Evolutionary conservation across 2,113 vertebrate species (phyloP).

Genomic region (Chloebia gouldiae): DNA sequence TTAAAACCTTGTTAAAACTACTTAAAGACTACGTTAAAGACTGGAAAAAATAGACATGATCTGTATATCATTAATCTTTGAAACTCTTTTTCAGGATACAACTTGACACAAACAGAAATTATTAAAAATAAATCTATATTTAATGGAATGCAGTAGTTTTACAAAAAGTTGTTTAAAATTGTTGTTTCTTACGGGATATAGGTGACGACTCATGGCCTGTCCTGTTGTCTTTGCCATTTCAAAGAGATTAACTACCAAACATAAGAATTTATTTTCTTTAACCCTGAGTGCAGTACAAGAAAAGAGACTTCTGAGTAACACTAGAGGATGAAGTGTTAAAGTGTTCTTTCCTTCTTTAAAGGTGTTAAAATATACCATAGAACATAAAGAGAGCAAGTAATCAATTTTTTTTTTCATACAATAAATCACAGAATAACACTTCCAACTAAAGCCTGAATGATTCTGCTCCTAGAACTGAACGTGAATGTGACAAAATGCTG

Average conservation of each 20-base stretch:
- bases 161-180: not conserved
- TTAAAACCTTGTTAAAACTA: not conserved
- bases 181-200: not conserved
- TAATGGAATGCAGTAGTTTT: not conserved
- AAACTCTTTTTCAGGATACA: not conserved
- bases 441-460: not conserved
- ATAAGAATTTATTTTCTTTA: not conserved
- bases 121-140: not conserved
- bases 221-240: not conserved
- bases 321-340: not conserved
- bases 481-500: fast-evolving
- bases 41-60: not conserved
- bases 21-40: not conserved
- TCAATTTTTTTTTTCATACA: not conserved
- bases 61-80: not conserved
- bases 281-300: not conserved
- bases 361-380: not conserved
- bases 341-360: not conserved
- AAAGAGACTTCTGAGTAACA: not conserved
- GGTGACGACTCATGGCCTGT: no score
- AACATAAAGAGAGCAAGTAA: not conserved
- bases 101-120: not conserved
- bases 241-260: not conserved
- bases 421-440: not conserved
- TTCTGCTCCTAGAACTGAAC: not conserved